Evolutionary conservation across 2,888 invertebrate genomes (phyloP).

Genomic region (Ctenicera cuprea): DNA sequence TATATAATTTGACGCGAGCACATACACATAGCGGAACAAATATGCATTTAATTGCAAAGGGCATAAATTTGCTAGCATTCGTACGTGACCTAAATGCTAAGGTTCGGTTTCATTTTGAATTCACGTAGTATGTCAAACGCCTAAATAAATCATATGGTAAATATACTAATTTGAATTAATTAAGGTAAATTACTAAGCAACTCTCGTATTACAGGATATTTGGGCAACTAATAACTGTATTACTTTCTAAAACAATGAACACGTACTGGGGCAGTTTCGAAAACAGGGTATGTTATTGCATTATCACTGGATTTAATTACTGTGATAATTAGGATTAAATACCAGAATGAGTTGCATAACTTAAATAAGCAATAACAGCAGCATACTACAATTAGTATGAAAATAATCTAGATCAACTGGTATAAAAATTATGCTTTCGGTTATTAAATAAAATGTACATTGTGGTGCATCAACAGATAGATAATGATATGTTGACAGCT

Average conservation of each 20-base stretch:
- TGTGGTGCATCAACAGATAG: too few species aligned
- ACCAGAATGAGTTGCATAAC: too few species aligned
- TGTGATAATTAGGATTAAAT: too few species aligned
- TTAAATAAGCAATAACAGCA: too few species aligned
- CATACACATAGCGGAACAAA: constrained; percentile 38
- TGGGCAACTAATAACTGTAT: neutral
- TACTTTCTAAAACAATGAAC: neutral
- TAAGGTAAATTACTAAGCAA: neutral
- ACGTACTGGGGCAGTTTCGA: too few species aligned
- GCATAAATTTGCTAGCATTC: constrained; percentile 20
- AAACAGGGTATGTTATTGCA: too few species aligned
- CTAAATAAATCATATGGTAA: neutral
- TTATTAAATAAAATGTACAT: too few species aligned
- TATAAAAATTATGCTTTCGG: too few species aligned
- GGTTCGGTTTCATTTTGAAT: constrained; percentile 28
- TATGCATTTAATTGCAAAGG: constrained; percentile 45
- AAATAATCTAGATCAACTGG: too few species aligned
- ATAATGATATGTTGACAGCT: too few species aligned
- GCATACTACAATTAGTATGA: too few species aligned
- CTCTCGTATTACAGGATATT: neutral
- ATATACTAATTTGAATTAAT: neutral
- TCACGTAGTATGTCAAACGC: constrained; percentile 9
- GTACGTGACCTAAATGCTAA: constrained; percentile 39
- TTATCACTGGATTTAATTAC: too few species aligned
- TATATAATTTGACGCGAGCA: constrained; percentile 34